Evolutionary conservation across 2,113 vertebrate species (phyloP), one percentile per base, ranked within the genome.

Genomic region (Acanthochromis polyacanthus): DNA sequence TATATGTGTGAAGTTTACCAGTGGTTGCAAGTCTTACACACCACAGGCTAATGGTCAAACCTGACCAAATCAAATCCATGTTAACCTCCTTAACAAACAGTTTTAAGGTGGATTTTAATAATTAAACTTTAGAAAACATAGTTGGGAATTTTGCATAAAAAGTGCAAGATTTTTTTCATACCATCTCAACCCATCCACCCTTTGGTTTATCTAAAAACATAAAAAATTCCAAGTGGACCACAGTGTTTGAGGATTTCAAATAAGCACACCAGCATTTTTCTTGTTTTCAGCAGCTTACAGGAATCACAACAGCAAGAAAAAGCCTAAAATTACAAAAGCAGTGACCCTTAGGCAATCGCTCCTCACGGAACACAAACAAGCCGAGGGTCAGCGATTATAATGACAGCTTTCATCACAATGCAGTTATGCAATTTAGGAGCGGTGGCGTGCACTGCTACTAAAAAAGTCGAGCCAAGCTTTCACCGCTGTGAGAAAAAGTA

Each of bases 321-420:
- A 30, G 12, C 30, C 52, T 23, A 46, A 45, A 59, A 22, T n/a
- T 12, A 11, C 22, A 32, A 32, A 56, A 64, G 45, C 46, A 67
- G 50, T 30, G 25, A 45, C 20, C 51, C n/a, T 23, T 17, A 38
- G 32, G 52, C 17, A 58, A 62, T 36, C 23, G 20, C 30, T 71
- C 30, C 11, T 5, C 63, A 50, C 51, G 46, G 68, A 72, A 38
- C 30, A 52, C 56, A 40, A 72, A 76, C 67, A 64, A 51, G n/a
- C 51, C 51, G 1, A 28, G 0, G 12, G 9, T 43, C 60, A 40
- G 61, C 30, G 5, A 57, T n/a, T 23, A 20, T 36, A 53, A 61
- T 60, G 57, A 40, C 16, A 3, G 22, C 45, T 43, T 66, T 57
- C 53, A 57, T 82, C 70, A 62, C 46, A 56, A 38, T 43, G 63